Conservation (phyloP, 2,113 vertebrate species). For the Cyprinodon variegatus region DNA sequence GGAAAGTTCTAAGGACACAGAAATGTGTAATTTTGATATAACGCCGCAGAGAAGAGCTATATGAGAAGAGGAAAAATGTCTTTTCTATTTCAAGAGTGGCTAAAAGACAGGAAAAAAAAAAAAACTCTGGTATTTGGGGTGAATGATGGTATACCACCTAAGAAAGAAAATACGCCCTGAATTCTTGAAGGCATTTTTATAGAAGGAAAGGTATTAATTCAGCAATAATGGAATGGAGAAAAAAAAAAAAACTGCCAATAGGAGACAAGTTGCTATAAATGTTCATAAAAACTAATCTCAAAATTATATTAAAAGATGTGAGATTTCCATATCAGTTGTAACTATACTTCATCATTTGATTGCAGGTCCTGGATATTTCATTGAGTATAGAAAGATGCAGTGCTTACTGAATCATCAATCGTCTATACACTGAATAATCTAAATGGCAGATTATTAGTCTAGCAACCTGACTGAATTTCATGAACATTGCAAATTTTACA, state of each 20-base stretch:
- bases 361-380: not conserved
- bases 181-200: not conserved
- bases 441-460: not conserved
- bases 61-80: not conserved
- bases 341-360: too few species aligned
- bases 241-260: too few species aligned
- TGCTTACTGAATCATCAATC: not conserved
- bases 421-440: too few species aligned
- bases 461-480: not conserved
- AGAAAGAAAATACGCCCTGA: not conserved
- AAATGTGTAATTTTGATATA: conserved; percentile 6
- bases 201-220: not conserved
- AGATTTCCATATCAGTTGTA: not conserved
- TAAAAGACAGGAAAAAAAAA: not conserved
- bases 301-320: too few species aligned
- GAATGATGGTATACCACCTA: not conserved
- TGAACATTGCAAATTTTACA: too few species aligned
- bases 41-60: conserved; percentile 6
- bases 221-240: too few species aligned
- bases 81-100: conserved; percentile 13
- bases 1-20: not conserved
- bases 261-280: too few species aligned
- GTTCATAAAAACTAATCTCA: too few species aligned
- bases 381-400: not conserved
- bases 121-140: not conserved